phyloP scores from a whole-genome alignment of 1,140 invertebrate genomes.

The Macrotrachela quadricornifera region DNA sequence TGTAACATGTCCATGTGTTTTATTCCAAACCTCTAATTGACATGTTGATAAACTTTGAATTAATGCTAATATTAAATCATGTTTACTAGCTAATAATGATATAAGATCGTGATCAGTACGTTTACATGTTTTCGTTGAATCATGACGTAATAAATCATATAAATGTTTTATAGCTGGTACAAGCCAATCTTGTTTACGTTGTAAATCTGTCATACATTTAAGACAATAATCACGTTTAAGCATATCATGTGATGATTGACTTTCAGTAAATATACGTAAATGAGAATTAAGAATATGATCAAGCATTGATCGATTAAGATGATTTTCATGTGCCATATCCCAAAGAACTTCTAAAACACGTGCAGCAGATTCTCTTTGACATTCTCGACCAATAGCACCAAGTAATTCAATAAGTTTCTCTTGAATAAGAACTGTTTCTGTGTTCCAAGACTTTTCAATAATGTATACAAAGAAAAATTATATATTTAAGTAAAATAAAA shows the following conservation, averaged over 20 bases:
- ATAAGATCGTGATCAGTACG: neutral
- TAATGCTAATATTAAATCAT: neutral
- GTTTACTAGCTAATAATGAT: neutral
- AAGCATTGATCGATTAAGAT: conserved; percentile 28
- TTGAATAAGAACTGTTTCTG: conserved; percentile 9
- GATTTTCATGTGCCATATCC: conserved; percentile 32
- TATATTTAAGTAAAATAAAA: neutral
- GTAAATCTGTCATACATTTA: conserved; percentile 32
- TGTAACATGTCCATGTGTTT: too few relatives aligned
- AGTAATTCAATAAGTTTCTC: conserved; percentile 34
- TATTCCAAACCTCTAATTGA: too few relatives aligned
- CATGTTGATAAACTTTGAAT: too few relatives aligned
- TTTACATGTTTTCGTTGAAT: neutral
- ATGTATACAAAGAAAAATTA: conserved; percentile 11
- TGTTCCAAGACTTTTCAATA: neutral
- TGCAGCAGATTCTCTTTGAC: conserved; percentile 12
- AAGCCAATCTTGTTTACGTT: conserved; percentile 17
- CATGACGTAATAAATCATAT: neutral
- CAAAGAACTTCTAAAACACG: conserved; percentile 32
- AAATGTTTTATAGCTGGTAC: neutral
- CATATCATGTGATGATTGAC: conserved; percentile 28
- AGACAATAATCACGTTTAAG: neutral
- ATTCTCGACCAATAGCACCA: conserved; percentile 35
- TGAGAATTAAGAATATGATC: conserved; percentile 34
- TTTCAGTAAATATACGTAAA: conserved; percentile 33